These are phyloP conservation scores for Emydoidea blandingii DNA, from an alignment of 2,797 vertebrate species.

Conservation along the genomic window DNA sequence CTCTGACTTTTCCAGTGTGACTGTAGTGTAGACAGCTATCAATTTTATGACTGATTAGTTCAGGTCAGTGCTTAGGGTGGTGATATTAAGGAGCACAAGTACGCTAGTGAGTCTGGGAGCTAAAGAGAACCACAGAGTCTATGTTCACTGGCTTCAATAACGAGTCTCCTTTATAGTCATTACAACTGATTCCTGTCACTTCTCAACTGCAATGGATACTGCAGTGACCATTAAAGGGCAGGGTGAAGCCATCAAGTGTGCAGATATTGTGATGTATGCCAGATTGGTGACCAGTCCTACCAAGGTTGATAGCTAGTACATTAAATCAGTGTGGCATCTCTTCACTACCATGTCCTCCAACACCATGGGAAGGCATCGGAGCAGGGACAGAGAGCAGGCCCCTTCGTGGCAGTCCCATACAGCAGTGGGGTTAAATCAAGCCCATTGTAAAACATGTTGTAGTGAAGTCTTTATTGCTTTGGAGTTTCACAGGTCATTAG, in stretches of 20 bases:
- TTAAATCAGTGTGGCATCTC: neutral
- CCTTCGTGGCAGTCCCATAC: neutral
- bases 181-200: neutral
- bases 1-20: neutral
- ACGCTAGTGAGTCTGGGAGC: neutral
- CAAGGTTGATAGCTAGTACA: neutral
- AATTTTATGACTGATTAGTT: constrained; percentile 45
- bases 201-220: neutral
- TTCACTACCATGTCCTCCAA: neutral
- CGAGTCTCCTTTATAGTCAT: neutral
- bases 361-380: neutral
- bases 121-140: neutral
- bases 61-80: neutral
- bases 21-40: neutral
- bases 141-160: neutral
- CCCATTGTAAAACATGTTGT: rapidly evolving
- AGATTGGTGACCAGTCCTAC: neutral
- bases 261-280: neutral
- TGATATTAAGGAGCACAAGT: neutral
- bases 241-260: neutral
- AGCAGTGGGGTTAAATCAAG: neutral
- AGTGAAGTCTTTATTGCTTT: neutral
- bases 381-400: neutral
- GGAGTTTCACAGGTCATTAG: neutral
- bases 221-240: neutral